Base-by-base conservation (phyloP, 1,140 invertebrate species). In the Meteorus sp. region DNA sequence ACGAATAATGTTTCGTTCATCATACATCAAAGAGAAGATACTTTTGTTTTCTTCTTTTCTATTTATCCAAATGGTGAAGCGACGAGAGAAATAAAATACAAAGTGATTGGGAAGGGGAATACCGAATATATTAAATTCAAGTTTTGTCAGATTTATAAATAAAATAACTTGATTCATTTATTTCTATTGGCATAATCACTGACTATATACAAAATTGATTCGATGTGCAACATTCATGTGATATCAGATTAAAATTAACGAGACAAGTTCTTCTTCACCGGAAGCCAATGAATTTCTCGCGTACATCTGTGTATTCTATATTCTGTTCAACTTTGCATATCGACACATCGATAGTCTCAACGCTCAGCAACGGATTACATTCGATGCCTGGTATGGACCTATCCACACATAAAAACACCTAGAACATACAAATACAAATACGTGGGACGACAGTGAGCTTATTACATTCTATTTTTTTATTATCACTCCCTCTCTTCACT, bases 341-440 rank as follows among this genome's bases (percentile, higher is more conserved):
- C 60, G 22, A 19, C 44, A 27, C 13, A 55, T 57, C 54, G 31
- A 56, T 61, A 45, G 47, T 41, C 35, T 50, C 44, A 27, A 11
- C 20, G 31, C 47, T 56, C 52, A 61, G 27, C 17, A 45, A 45
- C 19, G 48, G 55, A 57, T 52, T 52, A 53, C 55, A 56, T 48
- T 17, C 9, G 39, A 27, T 15, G 20, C 13, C 15, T 17, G 17
- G 39, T 23, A 17, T 37, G 15, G 17, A 11, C 31, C 13, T 35
- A 17, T 39, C 37, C 19, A 35, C 15, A 33, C 20, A 31, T 39
- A 19, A 22, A 35, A 9, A 6, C 27, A 35, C 11, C 8, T 37
- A 23, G 35, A 23, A 19, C 17, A 23, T n/a, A 37, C 35, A 19
- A 2, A 35, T 33, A 41, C 15, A 27, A 55, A 27, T 43, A 27